Evolutionary conservation across 2,797 vertebrate species (phyloP), one percentile per base, ranked within the genome.

Genomic region (Carapus acus): DNA sequence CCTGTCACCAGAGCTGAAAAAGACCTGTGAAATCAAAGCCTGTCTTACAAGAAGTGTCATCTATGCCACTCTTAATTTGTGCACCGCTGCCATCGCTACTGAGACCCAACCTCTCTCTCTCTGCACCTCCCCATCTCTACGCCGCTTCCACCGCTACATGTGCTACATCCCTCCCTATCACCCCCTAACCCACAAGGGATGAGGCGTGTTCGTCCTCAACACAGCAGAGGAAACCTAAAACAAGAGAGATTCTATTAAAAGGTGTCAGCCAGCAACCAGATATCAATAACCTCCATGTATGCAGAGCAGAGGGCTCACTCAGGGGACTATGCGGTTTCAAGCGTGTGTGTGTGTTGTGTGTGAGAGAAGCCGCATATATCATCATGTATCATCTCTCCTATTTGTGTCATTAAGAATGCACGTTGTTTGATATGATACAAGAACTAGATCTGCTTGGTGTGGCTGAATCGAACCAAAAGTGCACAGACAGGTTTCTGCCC

Each of bases 201-300:
- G 29, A 51, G 65, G 64, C 71, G 41, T 79, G 75, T 71, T 72
- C 62, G 49, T 74, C 77, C 73, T 76, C 71, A 80, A 78, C 69
- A 57, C 63, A 70, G 60, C 60, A 69, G 65, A 65, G 71, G 83
- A 83, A 86, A 85, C 79, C 78, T 71, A 81, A 81, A 83, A 81
- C 82, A 85, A 84, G 80, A 77, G 71, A 58, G 81, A 77, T 81
- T 87, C 82, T 87, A 84, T 86, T 83, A 83, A 86, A 86, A 87
- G 84, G 83, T 87, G 85, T 88, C 80, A 85, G 83, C 75, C 79
- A 76, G 79, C 82, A 83, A 83, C 80, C 71, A 83, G 82, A 86
- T 86, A 87, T 87, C 85, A 83, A 86, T 85, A 84, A 81, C 76
- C 78, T 80, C 75, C 71, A 49, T 86, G 80, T 80, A 86, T 80